These are phyloP conservation scores for Apantesis nais DNA, from an alignment of 2,888 invertebrate genomes.

Conservation along the genomic window DNA sequence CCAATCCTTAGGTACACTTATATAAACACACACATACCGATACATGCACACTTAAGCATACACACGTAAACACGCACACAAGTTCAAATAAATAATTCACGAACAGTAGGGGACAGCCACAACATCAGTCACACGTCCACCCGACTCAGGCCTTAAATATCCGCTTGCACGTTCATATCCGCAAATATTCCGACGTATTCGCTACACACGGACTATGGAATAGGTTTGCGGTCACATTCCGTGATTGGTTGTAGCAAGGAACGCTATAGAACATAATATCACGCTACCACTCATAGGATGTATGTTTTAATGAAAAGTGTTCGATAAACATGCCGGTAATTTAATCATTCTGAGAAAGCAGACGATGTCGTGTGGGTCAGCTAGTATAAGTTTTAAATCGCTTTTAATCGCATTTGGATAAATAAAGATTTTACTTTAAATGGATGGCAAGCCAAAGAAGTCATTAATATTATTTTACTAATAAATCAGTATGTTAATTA, in stretches of 20 bases:
- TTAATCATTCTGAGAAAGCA: too few species aligned
- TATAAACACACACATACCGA: not conserved
- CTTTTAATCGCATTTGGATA: not conserved
- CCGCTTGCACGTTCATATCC: slow-evolving; percentile 46
- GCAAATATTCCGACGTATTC: slow-evolving; percentile 49
- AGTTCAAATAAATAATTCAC: slow-evolving; percentile 52
- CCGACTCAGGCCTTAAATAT: slow-evolving; percentile 52
- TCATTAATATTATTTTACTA: not conserved
- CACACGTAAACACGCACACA: slow-evolving; percentile 14
- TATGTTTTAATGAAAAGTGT: too few species aligned
- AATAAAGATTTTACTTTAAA: not conserved
- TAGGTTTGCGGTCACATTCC: slow-evolving; percentile 45
- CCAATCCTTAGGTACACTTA: slow-evolving; percentile 25
- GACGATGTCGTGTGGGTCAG: too few species aligned
- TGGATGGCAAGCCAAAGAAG: not conserved
- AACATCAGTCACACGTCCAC: slow-evolving; percentile 66
- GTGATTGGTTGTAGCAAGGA: too few species aligned
- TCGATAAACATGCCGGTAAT: too few species aligned
- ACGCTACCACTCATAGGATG: too few species aligned
- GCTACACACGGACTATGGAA: slow-evolving; percentile 49
- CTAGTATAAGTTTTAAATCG: too few species aligned
- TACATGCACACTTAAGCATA: not conserved
- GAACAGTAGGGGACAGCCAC: slow-evolving; percentile 39
- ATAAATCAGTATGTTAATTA: slow-evolving; percentile 5
- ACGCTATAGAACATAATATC: too few species aligned